Evolutionary conservation across 92 coral and sea anemone species (phyloP), one percentile per base, ranked within the genome.

Genomic region (Bergia puertoricense): DNA sequence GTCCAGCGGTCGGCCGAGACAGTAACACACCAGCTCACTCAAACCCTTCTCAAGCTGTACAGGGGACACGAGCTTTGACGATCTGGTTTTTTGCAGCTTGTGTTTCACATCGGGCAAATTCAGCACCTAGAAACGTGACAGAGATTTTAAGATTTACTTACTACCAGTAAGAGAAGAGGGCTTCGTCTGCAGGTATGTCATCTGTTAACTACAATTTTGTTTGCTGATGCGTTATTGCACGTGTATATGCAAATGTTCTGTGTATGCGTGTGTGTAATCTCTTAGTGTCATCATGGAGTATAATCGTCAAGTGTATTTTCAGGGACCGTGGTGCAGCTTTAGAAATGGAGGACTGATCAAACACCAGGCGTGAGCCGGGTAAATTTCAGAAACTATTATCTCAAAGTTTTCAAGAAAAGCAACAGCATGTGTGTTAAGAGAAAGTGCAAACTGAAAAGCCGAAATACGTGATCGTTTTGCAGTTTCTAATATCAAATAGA

Each of bases 1-100:
- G 85, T 97, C 99, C 86, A 97, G 86, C 37, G 99, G 97, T 65
- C 88, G 81, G 15, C 99, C 99, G 18, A 97, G 93, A 80, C 96
- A 94, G 56, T 91, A 92, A 80, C 88, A 92, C 43, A 95, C 98
- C 37, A 97, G 89, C 93, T 95, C 94, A 81, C 99, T 97, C 74
- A 97, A 89, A 39, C 99, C 99, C 82, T 92, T 92, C 91, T 97
- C 97, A 68, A 91, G 88, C 46, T 90, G 93, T 40, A 75, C 91
- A 2, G 93, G 81, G 51, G 81, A 77, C 40, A 91, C 71, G 56
- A 76, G 76, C 72, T 81, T 88, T 42, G 92, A 89, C 37, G 90
- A 85, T 10, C 86, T 82, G 41, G 66, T 51, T 8, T 54, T 14
- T 51, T 92, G 79, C 20, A 94, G 50, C 83, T 89, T 94, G 45